phyloP scores from a whole-genome alignment of 1,140 invertebrate genomes.

The Acromyrmex heyeri region DNA sequence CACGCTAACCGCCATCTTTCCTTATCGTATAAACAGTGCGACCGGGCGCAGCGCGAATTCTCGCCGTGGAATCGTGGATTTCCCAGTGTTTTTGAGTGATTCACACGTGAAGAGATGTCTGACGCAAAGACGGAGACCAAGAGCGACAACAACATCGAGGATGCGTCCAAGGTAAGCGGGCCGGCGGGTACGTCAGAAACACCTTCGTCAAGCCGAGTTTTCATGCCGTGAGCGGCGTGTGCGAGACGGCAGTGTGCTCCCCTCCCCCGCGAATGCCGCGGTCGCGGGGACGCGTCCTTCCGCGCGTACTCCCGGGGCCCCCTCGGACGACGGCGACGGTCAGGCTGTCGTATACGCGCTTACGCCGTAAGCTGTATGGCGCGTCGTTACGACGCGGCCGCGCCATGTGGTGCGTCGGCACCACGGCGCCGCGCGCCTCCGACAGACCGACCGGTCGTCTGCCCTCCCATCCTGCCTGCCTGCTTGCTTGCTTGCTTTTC shows the following conservation, averaged over 20 bases:
- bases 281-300: slow-evolving; percentile 63
- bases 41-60: slow-evolving; percentile 82
- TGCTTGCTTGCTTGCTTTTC: not conserved
- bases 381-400: slow-evolving; percentile 1
- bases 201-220: slow-evolving; percentile 84
- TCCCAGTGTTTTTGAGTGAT: slow-evolving; percentile 85
- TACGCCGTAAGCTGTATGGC: not conserved
- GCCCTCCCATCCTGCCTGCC: no score
- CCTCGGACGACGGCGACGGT: not conserved
- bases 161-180: slow-evolving; percentile 83
- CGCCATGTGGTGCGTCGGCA: slow-evolving; percentile 61
- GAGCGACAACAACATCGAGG: slow-evolving; percentile 86
- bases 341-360: slow-evolving; percentile 4
- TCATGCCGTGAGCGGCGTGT: slow-evolving; percentile 82
- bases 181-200: slow-evolving; percentile 70
- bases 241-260: slow-evolving; percentile 33
- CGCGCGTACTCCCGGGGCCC: slow-evolving; percentile 65
- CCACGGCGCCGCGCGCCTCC: slow-evolving; percentile 34
- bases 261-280: not conserved
- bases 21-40: slow-evolving; percentile 87
- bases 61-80: slow-evolving; percentile 80
- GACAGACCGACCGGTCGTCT: slow-evolving; percentile 4
- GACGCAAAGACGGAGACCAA: slow-evolving; percentile 86
- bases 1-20: slow-evolving; percentile 88
- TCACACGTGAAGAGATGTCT: slow-evolving; percentile 83